A percentile compares a stretch with the other conserved stretches of the same genome.
Evolutionary conservation across 2,888 invertebrate genomes (phyloP).

Genomic region (Serrognathus titanus): DNA sequence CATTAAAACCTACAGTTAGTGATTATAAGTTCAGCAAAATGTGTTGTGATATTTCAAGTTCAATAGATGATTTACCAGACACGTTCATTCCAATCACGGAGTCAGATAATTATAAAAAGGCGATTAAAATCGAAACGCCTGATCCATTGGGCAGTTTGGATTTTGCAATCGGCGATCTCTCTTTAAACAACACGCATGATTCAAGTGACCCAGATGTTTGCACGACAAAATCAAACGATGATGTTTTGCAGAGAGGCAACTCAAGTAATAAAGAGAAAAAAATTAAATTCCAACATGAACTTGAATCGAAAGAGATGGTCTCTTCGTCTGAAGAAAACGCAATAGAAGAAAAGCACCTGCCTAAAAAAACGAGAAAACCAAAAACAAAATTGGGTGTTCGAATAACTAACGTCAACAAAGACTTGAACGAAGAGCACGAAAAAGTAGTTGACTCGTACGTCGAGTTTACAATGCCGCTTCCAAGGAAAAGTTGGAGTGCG

Average conservation of each 20-base stretch:
- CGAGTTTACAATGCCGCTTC: constrained; percentile 28
- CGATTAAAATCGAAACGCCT: constrained; percentile 9
- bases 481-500: constrained; percentile 55
- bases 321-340: constrained; percentile 23
- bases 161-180: neutral
- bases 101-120: constrained; percentile 5
- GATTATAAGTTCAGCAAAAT: too few species aligned
- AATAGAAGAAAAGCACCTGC: constrained; percentile 12
- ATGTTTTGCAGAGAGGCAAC: constrained; percentile 9
- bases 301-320: constrained; percentile 24
- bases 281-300: constrained; percentile 18
- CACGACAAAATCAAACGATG: neutral
- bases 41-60: constrained; percentile 20
- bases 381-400: constrained; percentile 47
- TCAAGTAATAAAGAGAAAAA: constrained; percentile 1
- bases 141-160: constrained; percentile 12
- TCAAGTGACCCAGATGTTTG: neutral
- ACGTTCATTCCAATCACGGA: constrained; percentile 9
- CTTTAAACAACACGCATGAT: neutral
- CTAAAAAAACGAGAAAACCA: constrained; percentile 42
- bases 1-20: too few species aligned
- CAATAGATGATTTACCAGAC: constrained; percentile 13
- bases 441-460: neutral
- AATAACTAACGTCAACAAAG: constrained; percentile 31
- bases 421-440: constrained; percentile 19